Percentiles rank a stretch among this genome's conserved stretches.
phyloP scores from a whole-genome alignment of 2,888 invertebrate genomes.

The Tuberolachnus salignus region DNA sequence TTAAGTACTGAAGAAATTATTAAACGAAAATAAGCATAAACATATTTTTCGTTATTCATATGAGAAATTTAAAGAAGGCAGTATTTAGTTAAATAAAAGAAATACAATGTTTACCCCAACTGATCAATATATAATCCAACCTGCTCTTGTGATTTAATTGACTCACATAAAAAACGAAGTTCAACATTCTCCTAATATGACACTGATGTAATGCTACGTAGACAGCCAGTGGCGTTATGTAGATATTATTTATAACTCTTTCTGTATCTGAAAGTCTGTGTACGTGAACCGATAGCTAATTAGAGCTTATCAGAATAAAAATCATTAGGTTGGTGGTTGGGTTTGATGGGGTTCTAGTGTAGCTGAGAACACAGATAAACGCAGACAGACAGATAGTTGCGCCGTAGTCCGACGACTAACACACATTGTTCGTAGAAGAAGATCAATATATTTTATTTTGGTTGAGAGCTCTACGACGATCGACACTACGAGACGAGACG shows the following conservation, averaged over 20 bases:
- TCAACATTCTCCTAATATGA: conserved; percentile 55
- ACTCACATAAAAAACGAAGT: conserved; percentile 55
- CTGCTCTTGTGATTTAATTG: conserved; percentile 50
- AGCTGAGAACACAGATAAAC: conserved; percentile 52
- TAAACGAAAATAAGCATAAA: background rate
- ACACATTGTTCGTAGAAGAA: conserved; percentile 46
- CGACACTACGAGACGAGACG: conserved; percentile 57
- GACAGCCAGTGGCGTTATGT: conserved; percentile 48
- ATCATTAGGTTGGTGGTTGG: conserved; percentile 44
- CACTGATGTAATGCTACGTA: conserved; percentile 50
- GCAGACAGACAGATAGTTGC: conserved; percentile 55
- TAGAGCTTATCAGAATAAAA: conserved; percentile 52
- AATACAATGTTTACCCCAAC: conserved; percentile 42
- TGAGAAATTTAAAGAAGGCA: conserved; percentile 29
- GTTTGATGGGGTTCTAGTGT: conserved; percentile 53
- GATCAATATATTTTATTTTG: conserved; percentile 57
- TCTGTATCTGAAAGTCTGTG: conserved; percentile 44
- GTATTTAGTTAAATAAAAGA: conserved; percentile 22
- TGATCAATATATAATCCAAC: conserved; percentile 50
- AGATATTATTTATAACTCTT: conserved; percentile 50
- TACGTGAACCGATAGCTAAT: conserved; percentile 55
- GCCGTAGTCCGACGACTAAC: conserved; percentile 54
- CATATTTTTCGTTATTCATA: background rate
- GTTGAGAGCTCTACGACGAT: conserved; percentile 57
- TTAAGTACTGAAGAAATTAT: background rate